Evolutionary conservation across 2,113 vertebrate genomes (phyloP), one percentile per base, ranked within the genome.

Genomic region (Sapayoa aenigma): DNA sequence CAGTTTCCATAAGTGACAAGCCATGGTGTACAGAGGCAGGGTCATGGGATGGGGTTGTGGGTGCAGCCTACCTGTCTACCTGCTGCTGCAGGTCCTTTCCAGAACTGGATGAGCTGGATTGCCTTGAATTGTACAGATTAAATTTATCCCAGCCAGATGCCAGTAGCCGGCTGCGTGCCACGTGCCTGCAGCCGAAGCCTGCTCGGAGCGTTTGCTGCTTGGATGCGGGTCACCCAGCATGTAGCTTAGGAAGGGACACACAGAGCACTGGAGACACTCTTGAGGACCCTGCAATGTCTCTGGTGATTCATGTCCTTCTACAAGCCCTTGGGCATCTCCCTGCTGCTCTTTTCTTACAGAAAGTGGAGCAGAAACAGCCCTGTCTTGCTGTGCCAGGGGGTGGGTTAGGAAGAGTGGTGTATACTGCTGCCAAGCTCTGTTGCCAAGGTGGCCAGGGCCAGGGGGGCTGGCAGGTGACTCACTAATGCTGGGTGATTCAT

Each of bases 1-100:
- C 35, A 59, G 1, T 6, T 46, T 28, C 6, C 2, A 66, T 1
- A 4, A 69, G 37, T 0, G 0, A 52, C 42, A 67, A 28, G n/a
- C 28, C 17, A 11, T 2, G 2, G 28, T 1, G 0, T 49, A 15
- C 7, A 1, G 11, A 71, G 56, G n/a, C 31, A 78, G 46, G 87
- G 9, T 74, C 2, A 2, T 7, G 15, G 73, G 49, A 72, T 1
- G 5, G 25, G 42, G 9, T 42, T 15, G 5, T 17, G 4, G 14
- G 30, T 12, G 13, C 17, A 68, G 50, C 42, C 73, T 77, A 30
- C 20, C 20, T 39, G 21, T 59, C 46, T 39, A 50, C 59, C 46
- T 68, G 58, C 58, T 59, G 20, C 42, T 84, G 42, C 21, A 27
- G 50, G 10, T 53, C 82, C 50, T 74, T 68, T 66, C 79, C 72